A percentile compares a stretch with the other conserved stretches of the same genome.
Evolutionary conservation across 2,113 vertebrate genomes (phyloP).

Genomic region (Ictidomys tridecemlineatus): DNA sequence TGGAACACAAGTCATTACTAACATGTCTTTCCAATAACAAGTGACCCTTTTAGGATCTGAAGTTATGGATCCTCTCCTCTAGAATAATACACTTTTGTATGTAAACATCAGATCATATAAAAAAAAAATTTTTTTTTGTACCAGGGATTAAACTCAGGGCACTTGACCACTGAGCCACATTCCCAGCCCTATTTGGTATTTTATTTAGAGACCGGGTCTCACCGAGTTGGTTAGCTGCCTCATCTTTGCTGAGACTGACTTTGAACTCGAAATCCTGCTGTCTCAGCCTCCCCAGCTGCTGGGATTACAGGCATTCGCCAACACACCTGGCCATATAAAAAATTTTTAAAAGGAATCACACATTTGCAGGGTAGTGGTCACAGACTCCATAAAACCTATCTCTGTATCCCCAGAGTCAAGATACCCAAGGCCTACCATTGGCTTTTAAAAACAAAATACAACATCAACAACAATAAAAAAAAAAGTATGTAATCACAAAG

Average conservation of each 20-base stretch:
- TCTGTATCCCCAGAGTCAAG: not conserved
- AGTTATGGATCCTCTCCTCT: not conserved
- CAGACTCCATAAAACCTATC: not conserved
- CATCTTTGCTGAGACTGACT: too few relatives aligned
- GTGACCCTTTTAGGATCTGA: slow-evolving; percentile 10
- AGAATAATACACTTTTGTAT: not conserved
- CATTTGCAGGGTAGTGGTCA: not conserved
- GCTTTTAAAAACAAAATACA: slow-evolving; percentile 22
- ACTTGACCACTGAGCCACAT: too few relatives aligned
- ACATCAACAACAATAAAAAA: not conserved
- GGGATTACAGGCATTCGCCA: too few relatives aligned
- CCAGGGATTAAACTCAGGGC: too few relatives aligned
- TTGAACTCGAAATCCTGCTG: too few relatives aligned
- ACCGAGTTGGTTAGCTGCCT: too few relatives aligned
- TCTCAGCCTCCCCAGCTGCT: too few relatives aligned
- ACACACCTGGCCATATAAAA: too few relatives aligned
- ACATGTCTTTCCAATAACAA: not conserved
- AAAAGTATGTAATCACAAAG: slow-evolving; percentile 26
- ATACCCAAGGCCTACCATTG: not conserved
- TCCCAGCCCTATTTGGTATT: too few relatives aligned
- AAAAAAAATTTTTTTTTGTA: too few relatives aligned
- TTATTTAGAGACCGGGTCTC: too few relatives aligned
- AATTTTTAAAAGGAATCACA: not conserved
- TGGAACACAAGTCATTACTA: not conserved
- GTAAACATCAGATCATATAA: not conserved